These are phyloP conservation scores for Collichthys lucidus DNA, from an alignment of 2,113 vertebrate species.

Conservation along the genomic window DNA sequence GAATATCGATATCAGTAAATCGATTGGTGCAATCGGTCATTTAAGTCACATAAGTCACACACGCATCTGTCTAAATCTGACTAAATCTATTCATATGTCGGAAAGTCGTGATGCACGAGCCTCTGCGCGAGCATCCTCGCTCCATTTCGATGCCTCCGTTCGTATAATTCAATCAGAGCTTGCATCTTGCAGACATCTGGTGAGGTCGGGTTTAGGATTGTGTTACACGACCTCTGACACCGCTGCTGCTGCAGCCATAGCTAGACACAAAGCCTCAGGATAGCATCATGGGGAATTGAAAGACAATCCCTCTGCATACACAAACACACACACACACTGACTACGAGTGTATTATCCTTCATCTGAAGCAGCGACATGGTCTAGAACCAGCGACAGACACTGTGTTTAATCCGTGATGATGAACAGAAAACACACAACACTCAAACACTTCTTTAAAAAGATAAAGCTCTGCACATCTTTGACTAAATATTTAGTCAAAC, in stretches of 20 bases:
- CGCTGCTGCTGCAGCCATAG: neutral
- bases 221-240: slow-evolving; percentile 48
- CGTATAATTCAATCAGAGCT: slow-evolving; percentile 34
- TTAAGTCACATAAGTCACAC: neutral
- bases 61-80: neutral
- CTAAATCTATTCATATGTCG: neutral
- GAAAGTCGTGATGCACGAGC: neutral
- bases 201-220: slow-evolving; percentile 41
- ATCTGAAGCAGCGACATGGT: neutral
- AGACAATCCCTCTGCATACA: slow-evolving; percentile 15
- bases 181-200: slow-evolving; percentile 42
- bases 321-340: neutral
- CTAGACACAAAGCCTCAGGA: neutral
- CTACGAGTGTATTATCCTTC: neutral
- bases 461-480: neutral
- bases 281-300: slow-evolving; percentile 13
- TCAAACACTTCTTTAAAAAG: neutral
- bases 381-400: neutral
- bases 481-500: too few relatives aligned
- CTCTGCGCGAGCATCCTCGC: neutral
- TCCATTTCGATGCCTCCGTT: neutral
- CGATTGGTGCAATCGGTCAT: neutral
- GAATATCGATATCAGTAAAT: neutral
- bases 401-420: slow-evolving; percentile 17
- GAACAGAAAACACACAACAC: neutral